Conservation (phyloP, 2,797 vertebrate species). For the Babyrousa celebensis region DNA sequence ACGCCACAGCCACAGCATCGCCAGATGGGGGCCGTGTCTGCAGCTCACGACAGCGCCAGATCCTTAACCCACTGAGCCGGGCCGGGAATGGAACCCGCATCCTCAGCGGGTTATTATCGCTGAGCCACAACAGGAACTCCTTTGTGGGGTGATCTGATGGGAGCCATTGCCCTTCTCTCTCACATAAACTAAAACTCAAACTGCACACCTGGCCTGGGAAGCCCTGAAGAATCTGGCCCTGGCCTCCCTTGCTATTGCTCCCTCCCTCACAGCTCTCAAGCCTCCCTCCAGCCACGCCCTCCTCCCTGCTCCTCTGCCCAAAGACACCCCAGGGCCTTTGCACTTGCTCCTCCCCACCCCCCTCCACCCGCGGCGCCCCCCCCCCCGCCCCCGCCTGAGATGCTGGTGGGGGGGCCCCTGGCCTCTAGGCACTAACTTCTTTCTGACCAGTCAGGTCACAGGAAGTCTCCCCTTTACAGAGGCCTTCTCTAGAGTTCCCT, state of each 20-base stretch:
- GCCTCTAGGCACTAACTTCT: neutral
- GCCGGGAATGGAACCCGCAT: too few species aligned
- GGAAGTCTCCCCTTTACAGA: neutral
- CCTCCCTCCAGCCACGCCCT: neutral
- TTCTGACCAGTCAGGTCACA: neutral
- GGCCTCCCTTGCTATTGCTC: neutral
- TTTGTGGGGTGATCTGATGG: neutral
- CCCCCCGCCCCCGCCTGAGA: too few species aligned
- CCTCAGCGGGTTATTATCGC: too few species aligned
- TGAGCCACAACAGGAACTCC: too few species aligned
- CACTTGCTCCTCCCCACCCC: neutral
- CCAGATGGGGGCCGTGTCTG: too few species aligned
- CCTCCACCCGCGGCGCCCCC: too few species aligned
- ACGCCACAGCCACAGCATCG: too few species aligned
- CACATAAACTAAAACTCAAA: neutral
- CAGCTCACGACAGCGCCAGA: too few species aligned
- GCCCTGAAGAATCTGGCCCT: neutral
- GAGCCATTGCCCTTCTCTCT: neutral
- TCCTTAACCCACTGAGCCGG: too few species aligned
- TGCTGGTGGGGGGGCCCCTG: neutral
- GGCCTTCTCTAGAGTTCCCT: neutral
- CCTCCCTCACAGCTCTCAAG: too few species aligned
- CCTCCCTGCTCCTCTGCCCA: neutral
- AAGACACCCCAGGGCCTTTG: neutral
- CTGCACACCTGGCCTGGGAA: neutral